Base-by-base conservation (phyloP, 2,797 vertebrate genomes). In the Chiroxiphia lanceolata region DNA sequence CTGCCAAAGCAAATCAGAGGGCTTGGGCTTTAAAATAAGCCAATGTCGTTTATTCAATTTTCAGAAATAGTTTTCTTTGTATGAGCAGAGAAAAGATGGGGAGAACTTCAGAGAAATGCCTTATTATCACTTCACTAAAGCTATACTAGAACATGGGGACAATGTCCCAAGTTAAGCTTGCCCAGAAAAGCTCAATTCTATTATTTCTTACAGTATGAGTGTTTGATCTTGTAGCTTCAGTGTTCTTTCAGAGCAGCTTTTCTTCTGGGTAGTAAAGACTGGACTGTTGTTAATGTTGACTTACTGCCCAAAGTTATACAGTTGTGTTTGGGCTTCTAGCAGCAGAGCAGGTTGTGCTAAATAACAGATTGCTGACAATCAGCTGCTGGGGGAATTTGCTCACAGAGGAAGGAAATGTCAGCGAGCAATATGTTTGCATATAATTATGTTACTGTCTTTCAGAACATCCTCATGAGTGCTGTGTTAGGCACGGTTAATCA, bases 381-480 rank as follows among this genome's bases (percentile, higher is more conserved):
- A 85, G 67, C 74, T 70, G 56, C 57, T 65, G 31, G 20, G 51
- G 78, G 69, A 47, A 91, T 82, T 51, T 79, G n/a, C 51, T 78
- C 47, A 75, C n/a, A 65, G 56, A 56, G 56, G 84, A 91, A 79
- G 84, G 76, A 91, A 91, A 93, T 82, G 57, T 74, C 88, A 89
- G 85, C 54, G 60, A 75, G 81, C 51, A 78, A 47, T 78, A 59
- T 57, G 51, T 70, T 85, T 89, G 67, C 76, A 67, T 65, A 29
- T 79, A 79, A 91, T 86, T 89, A 81, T 12, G 23, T 79, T 89
- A 47, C 61, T 51, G n/a, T 47, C 70, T 72, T 74, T 82, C 51
- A 45, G 67, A 91, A 78, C n/a, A 61, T 53, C 47, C 68, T 76
- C 67, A 34, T 25, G 51, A 1, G 1, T 78, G 56, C 56, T 51